These are phyloP conservation scores for Brachionus angularis DNA, from an alignment of 1,140 invertebrate species.

Conservation along the genomic window DNA sequence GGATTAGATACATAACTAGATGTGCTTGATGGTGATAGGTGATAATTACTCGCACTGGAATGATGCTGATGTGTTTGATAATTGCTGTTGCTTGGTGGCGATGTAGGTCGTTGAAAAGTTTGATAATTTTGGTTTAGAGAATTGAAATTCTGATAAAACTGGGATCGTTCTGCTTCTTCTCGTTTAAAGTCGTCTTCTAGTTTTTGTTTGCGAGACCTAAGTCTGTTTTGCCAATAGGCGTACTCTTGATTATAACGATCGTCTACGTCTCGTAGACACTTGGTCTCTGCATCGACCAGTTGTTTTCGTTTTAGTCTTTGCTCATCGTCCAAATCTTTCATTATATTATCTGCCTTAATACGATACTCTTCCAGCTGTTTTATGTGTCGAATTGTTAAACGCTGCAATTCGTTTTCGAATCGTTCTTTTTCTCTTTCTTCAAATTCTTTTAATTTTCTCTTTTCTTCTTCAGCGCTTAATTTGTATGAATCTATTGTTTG, in stretches of 20 bases:
- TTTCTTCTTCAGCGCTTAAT: slow-evolving; percentile 25
- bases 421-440: slow-evolving; percentile 44
- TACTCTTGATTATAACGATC: slow-evolving; percentile 41
- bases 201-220: slow-evolving; percentile 35
- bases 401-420: slow-evolving; percentile 36
- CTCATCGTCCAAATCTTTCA: slow-evolving; percentile 43
- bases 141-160: slow-evolving; percentile 40
- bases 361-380: slow-evolving; percentile 42
- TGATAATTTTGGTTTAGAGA: not conserved
- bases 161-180: slow-evolving; percentile 24
- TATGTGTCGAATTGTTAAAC: slow-evolving; percentile 10
- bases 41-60: slow-evolving; percentile 3
- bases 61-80: too few species aligned
- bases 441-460: slow-evolving; percentile 38
- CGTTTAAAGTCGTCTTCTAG: slow-evolving; percentile 43
- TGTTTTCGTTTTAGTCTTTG: slow-evolving; percentile 41
- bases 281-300: slow-evolving; percentile 36
- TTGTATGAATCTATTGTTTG: not conserved
- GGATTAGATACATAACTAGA: slow-evolving; percentile 25
- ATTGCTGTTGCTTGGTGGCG: too few species aligned
- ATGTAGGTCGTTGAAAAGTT: slow-evolving; percentile 2
- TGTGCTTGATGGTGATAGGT: slow-evolving; percentile 8
- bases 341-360: slow-evolving; percentile 37
- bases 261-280: slow-evolving; percentile 35
- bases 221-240: slow-evolving; percentile 38